Conservation (phyloP, 2,888 invertebrate genomes). For the Mythimna albipuncta region DNA sequence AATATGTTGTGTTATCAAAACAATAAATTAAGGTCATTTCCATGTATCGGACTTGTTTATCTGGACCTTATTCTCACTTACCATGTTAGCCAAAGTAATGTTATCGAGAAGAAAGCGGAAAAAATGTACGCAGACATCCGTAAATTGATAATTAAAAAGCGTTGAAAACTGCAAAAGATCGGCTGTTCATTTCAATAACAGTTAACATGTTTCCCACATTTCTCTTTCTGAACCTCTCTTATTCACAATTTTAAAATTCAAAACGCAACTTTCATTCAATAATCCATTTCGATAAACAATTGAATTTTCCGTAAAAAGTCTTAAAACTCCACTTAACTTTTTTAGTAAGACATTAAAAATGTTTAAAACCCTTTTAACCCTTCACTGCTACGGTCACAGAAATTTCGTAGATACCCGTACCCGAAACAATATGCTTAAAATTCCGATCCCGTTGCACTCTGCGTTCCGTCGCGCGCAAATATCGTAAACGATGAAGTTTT, state of each 20-base stretch:
- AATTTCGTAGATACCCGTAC: neutral
- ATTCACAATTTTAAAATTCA: neutral
- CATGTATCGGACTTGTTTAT: conserved; percentile 18
- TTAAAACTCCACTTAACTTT: neutral
- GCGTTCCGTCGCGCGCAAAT: conserved; percentile 56
- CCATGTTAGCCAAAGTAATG: conserved; percentile 6
- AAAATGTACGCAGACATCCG: conserved; percentile 15
- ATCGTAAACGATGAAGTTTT: conserved; percentile 20
- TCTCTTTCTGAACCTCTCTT: neutral
- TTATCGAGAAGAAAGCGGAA: conserved; percentile 32
- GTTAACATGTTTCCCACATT: neutral
- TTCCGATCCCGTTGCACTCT: conserved; percentile 12
- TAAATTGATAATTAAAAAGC: conserved; percentile 19
- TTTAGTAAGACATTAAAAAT: neutral
- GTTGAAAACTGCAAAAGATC: neutral
- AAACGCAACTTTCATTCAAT: conserved; percentile 4
- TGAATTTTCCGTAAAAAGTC: neutral
- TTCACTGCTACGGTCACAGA: neutral
- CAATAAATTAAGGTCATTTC: conserved; percentile 42
- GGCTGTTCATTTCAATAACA: neutral
- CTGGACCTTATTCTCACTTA: conserved; percentile 4
- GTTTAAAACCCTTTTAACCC: conserved; percentile 17
- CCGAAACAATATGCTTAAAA: conserved; percentile 11
- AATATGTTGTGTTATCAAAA: conserved; percentile 44
- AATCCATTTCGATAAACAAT: neutral